These are phyloP conservation scores for Magallana angulata DNA, from an alignment of 1,140 invertebrate genomes.

Conservation along the genomic window DNA sequence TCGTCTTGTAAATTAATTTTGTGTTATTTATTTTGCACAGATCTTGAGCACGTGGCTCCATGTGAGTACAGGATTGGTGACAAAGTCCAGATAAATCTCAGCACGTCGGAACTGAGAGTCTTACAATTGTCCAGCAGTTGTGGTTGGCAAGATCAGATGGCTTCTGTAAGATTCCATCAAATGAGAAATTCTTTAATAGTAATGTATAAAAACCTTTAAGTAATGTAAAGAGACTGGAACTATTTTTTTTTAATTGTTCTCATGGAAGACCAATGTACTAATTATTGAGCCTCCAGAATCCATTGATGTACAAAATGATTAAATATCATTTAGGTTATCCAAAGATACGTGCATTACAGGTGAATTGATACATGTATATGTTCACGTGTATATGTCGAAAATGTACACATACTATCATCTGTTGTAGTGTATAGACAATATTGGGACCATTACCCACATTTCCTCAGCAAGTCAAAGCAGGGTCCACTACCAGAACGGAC, in stretches of 20 bases:
- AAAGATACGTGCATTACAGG: no score
- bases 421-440: conserved; percentile 45
- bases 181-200: neutral
- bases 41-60: conserved; percentile 22
- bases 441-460: conserved; percentile 41
- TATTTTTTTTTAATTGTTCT: neutral
- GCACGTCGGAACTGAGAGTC: conserved; percentile 85
- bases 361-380: no score
- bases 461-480: conserved; percentile 8
- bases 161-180: conserved; percentile 80
- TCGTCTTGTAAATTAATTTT: neutral
- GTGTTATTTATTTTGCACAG: conserved; percentile 26
- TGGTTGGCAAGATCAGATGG: conserved; percentile 93
- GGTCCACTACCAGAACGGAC: conserved; percentile 55
- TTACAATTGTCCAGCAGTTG: conserved; percentile 89
- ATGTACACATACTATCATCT: neutral
- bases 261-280: neutral
- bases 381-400: no score
- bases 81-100: conserved; percentile 88
- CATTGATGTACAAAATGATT: neutral
- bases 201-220: neutral
- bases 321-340: no score
- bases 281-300: neutral
- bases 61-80: conserved; percentile 81
- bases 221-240: neutral